Percentiles rank a stretch among this genome's conserved stretches.
Conservation (phyloP, 2,113 vertebrate species). For the Rhinogobius similis region DNA sequence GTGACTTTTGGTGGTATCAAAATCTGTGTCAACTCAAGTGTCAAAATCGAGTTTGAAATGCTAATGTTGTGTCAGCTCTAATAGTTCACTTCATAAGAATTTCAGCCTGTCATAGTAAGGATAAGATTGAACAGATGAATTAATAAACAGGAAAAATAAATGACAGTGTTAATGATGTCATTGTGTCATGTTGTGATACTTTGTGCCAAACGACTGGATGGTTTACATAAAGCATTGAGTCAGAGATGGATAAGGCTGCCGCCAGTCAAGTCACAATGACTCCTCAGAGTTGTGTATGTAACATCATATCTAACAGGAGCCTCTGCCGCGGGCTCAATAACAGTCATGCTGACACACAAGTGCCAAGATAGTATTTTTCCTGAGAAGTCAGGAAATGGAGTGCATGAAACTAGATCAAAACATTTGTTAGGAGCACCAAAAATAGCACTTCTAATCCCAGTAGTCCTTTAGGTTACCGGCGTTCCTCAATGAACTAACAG, state of each 20-base stretch:
- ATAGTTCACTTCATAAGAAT: no score
- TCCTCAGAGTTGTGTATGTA: conserved; percentile 32
- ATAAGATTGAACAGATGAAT: not conserved
- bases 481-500: conserved; percentile 14
- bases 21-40: no score
- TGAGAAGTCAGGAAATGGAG: not conserved
- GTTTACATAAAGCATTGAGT: conserved; percentile 31
- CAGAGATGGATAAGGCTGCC: conserved; percentile 37
- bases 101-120: not conserved
- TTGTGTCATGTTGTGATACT: not conserved
- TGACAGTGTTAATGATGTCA: not conserved
- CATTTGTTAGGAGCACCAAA: not conserved
- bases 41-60: not conserved
- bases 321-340: conserved; percentile 24
- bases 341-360: conserved; percentile 8
- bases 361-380: not conserved
- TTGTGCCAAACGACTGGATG: not conserved
- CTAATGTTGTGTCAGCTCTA: not conserved
- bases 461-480: not conserved
- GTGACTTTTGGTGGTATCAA: no score
- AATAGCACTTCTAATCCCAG: not conserved
- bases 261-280: conserved; percentile 44
- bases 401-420: conserved; percentile 1
- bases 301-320: conserved; percentile 45
- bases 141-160: not conserved